Base-by-base conservation (phyloP, 2,113 vertebrate species). In the Stegastes partitus region DNA sequence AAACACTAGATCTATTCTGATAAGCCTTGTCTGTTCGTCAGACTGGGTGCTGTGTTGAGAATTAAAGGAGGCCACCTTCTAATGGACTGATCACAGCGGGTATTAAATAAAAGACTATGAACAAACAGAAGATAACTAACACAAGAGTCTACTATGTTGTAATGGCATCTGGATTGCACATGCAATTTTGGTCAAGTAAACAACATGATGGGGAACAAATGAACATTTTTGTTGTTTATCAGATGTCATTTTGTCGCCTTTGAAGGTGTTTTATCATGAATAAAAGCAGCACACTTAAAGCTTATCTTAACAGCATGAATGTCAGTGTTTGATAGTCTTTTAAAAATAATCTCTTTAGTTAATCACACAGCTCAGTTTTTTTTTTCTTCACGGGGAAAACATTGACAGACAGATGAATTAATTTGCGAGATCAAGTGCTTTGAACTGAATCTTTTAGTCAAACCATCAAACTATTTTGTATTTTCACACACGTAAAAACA, bases 401-500 rank as follows among this genome's bases (percentile, higher is more conserved):
- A 61, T 2, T 75, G 73, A 73, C 26, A 70, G 81, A 80, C 45
- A 59, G 45, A 44, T 59, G 64, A 79, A 63, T 26, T 63, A 2
- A 74, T 67, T 64, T 66, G 39, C 19, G 68, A 83, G 68, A 74
- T 87, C 74, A 74, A 79, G 63, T 49, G 72, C 75, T 78, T 87
- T 78, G 25, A 86, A 81, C 63, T 42, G 23, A 81, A 69, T 47
- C 22, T 51, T 72, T 47, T 47, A 31, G 45, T 78, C 68, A 87
- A 81, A 83, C 58, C 68, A 50, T 65, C 51, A 74, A 85, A 84
- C 23, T 45, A 44, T 66, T 68, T 67, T 74, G 28, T 65, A 59
- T 67, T 59, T 84, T 65, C 45, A 80, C 65, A 78, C 66, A 85
- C 16, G 7, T 80, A 89, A 61, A 84, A 89, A 84, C 74, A 85